A percentile compares a stretch with the other conserved stretches of the same genome.
phyloP scores from a whole-genome alignment of 2,797 vertebrate species.

The Lophius americanus region DNA sequence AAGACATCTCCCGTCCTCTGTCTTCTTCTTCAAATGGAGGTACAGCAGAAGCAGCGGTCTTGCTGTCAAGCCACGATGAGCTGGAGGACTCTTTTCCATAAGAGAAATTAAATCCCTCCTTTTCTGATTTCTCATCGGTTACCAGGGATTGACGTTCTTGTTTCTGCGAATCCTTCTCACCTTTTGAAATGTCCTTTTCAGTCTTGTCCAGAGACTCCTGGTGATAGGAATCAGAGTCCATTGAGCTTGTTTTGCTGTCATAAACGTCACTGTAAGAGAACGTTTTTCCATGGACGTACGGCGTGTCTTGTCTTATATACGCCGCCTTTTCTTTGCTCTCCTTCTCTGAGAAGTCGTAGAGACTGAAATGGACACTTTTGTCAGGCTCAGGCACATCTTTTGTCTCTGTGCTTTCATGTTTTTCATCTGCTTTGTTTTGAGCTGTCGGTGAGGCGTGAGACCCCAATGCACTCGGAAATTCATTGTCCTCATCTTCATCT shows the following conservation, averaged over 20 bases:
- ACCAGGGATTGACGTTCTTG: not conserved
- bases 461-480: conserved; percentile 50
- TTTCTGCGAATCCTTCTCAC: conserved; percentile 46
- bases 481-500: conserved; percentile 60
- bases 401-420: conserved; percentile 45
- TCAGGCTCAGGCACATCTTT: conserved; percentile 61
- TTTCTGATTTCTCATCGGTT: conserved; percentile 41
- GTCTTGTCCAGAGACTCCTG: conserved; percentile 70
- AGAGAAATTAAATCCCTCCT: conserved; percentile 32
- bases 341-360: conserved; percentile 76
- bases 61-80: conserved; percentile 43
- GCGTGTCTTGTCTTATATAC: conserved; percentile 93
- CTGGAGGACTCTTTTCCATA: conserved; percentile 42
- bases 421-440: conserved; percentile 52
- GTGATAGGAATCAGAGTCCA: conserved; percentile 74
- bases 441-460: conserved; percentile 52
- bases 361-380: conserved; percentile 78
- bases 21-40: conserved; percentile 54
- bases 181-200: conserved; percentile 54
- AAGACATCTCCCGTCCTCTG: conserved; percentile 49
- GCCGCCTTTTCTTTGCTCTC: conserved; percentile 68
- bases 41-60: conserved; percentile 16
- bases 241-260: conserved; percentile 83
- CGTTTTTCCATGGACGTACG: conserved; percentile 92
- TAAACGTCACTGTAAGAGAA: conserved; percentile 95